These are phyloP conservation scores for Drosophila pegasa DNA, from an alignment of 2,888 invertebrate species.

Conservation along the genomic window DNA sequence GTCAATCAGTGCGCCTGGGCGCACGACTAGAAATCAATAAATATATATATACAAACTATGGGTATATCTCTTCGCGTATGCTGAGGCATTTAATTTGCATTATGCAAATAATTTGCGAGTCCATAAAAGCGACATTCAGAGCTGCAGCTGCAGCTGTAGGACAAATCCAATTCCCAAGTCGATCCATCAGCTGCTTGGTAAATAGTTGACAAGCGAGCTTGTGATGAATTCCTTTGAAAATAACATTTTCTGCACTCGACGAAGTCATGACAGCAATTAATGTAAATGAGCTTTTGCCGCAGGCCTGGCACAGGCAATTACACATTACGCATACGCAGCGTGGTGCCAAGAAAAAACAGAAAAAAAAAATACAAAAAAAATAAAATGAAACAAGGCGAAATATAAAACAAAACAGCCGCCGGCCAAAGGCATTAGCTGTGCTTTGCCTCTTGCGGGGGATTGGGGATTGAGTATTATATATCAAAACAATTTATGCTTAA, in stretches of 20 bases:
- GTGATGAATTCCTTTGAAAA: slow-evolving; percentile 10
- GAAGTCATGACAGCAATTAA: slow-evolving; percentile 26
- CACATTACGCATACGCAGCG: slow-evolving; percentile 45
- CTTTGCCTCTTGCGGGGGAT: neutral
- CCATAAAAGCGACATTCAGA: slow-evolving; percentile 29
- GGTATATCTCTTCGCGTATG: neutral
- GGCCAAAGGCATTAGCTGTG: slow-evolving; percentile 17
- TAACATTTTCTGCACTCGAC: slow-evolving; percentile 9
- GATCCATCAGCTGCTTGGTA: slow-evolving; percentile 9
- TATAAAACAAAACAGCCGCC: slow-evolving; percentile 2
- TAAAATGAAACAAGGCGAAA: neutral
- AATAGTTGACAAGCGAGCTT: slow-evolving; percentile 17
- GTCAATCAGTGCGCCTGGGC: slow-evolving; percentile 46
- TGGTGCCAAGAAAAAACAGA: slow-evolving; percentile 3
- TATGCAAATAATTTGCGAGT: slow-evolving; percentile 44
- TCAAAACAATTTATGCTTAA: slow-evolving; percentile 69
- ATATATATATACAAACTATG: slow-evolving; percentile 5
- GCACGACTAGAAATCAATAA: slow-evolving; percentile 29
- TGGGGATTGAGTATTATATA: slow-evolving; percentile 37
- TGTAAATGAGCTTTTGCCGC: slow-evolving; percentile 31
- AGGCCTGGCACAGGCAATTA: slow-evolving; percentile 5
- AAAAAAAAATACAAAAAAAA: neutral
- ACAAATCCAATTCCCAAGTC: slow-evolving; percentile 21
- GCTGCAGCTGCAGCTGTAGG: slow-evolving; percentile 13
- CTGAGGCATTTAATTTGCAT: slow-evolving; percentile 48